A percentile compares a stretch with the other conserved stretches of the same genome.
Evolutionary conservation across 2,888 invertebrate species (phyloP).

Genomic region (Hirtodrosophila cameraria): DNA sequence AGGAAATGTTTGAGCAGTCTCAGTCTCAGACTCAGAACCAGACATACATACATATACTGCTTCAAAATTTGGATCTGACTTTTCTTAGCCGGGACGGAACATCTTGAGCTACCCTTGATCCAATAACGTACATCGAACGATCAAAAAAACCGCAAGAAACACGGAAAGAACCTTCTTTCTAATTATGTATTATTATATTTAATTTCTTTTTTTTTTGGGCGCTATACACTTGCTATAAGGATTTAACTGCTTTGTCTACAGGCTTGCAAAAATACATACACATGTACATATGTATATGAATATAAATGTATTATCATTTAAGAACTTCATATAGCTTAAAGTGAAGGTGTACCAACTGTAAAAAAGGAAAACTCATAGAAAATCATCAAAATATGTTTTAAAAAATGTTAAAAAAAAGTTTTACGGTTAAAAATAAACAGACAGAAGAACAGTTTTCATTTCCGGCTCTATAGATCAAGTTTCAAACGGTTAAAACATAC

Average conservation of each 20-base stretch:
- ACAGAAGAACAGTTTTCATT: no score
- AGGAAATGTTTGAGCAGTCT: background rate
- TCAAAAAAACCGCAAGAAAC: constrained; percentile 15
- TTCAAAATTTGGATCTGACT: constrained; percentile 7
- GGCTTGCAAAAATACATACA: background rate
- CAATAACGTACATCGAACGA: constrained; percentile 12
- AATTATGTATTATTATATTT: constrained; percentile 37
- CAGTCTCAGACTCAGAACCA: background rate
- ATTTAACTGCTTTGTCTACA: background rate
- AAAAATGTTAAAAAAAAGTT: no score
- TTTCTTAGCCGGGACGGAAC: constrained; percentile 1
- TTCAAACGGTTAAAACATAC: no score
- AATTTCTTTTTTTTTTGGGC: constrained; percentile 3
- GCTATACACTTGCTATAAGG: constrained; percentile 1
- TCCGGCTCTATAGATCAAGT: no score
- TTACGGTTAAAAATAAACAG: no score
- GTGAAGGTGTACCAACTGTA: no score
- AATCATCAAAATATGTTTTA: no score
- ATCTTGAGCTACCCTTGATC: constrained; percentile 18
- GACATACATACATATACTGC: background rate
- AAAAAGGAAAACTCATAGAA: no score
- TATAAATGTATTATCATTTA: no score
- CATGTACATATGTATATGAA: background rate
- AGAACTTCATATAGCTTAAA: no score
- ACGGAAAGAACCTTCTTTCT: constrained; percentile 23